These are phyloP conservation scores for Tetraodon nigroviridis DNA, from an alignment of 2,113 vertebrate species.

Conservation along the genomic window DNA sequence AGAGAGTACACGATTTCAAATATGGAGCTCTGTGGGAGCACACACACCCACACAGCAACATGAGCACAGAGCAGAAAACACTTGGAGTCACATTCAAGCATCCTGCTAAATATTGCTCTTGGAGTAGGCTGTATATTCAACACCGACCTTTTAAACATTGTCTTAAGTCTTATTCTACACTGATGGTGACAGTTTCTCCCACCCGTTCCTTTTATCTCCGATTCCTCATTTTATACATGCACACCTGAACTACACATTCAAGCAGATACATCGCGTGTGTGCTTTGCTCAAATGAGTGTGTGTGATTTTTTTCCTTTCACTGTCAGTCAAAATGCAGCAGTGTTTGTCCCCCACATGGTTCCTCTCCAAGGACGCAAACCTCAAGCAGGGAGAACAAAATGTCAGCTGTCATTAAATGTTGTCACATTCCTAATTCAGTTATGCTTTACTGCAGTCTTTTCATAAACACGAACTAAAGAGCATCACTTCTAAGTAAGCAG, in stretches of 20 bases:
- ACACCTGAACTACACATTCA: constrained; percentile 8
- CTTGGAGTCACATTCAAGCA: constrained; percentile 21
- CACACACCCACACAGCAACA: constrained; percentile 53
- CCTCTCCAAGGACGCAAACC: constrained; percentile 55
- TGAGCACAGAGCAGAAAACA: constrained; percentile 21
- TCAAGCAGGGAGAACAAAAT: constrained; percentile 71
- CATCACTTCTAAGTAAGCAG: constrained; percentile 1
- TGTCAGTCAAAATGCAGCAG: constrained; percentile 61
- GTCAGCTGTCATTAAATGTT: constrained; percentile 68
- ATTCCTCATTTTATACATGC: constrained; percentile 5
- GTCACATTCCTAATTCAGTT: constrained; percentile 38
- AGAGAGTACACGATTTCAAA: constrained; percentile 52
- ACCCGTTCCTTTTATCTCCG: background rate
- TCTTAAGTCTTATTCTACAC: constrained; percentile 8
- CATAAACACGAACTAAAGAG: constrained; percentile 2
- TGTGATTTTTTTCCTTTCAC: constrained; percentile 27
- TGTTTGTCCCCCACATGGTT: constrained; percentile 43
- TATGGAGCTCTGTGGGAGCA: constrained; percentile 37
- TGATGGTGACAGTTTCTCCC: constrained; percentile 6
- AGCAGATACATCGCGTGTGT: constrained; percentile 18
- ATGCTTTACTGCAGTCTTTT: constrained; percentile 17
- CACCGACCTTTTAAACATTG: constrained; percentile 23
- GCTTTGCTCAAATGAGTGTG: constrained; percentile 18
- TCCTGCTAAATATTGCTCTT: constrained; percentile 39
- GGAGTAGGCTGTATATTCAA: constrained; percentile 27